Evolutionary conservation across 2,797 vertebrate genomes (phyloP).

Genomic region (Bucorvus abyssinicus): DNA sequence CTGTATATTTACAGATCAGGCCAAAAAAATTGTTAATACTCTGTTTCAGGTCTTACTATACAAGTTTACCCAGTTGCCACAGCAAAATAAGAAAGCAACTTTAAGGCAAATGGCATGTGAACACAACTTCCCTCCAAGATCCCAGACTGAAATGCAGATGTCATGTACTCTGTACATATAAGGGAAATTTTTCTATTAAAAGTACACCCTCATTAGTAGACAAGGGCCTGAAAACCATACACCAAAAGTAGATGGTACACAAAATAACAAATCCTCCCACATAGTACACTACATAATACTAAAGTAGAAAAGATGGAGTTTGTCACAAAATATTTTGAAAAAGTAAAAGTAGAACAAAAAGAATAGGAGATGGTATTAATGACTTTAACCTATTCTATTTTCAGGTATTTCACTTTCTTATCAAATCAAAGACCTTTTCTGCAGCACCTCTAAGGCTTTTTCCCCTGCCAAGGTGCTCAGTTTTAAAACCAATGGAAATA

Average conservation of each 20-base stretch:
- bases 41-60: not conserved
- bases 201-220: not conserved
- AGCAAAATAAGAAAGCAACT: not conserved
- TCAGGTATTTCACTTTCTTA: not conserved
- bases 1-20: conserved; percentile 22
- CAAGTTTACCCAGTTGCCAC: not conserved
- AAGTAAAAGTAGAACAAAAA: not conserved
- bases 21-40: too few species aligned
- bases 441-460: not conserved
- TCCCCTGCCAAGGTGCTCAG: not conserved
- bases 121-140: not conserved
- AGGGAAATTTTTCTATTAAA: not conserved
- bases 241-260: not conserved
- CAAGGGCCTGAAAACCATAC: not conserved
- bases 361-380: not conserved
- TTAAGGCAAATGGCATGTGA: not conserved
- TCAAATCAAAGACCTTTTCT: not conserved
- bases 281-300: not conserved
- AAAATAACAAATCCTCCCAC: not conserved
- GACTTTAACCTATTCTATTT: not conserved
- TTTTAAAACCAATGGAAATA: not conserved
- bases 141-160: not conserved
- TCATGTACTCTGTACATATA: not conserved
- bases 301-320: not conserved
- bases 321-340: not conserved